phyloP scores from a whole-genome alignment of 1,140 invertebrate genomes.

The Hormaphis cornu region DNA sequence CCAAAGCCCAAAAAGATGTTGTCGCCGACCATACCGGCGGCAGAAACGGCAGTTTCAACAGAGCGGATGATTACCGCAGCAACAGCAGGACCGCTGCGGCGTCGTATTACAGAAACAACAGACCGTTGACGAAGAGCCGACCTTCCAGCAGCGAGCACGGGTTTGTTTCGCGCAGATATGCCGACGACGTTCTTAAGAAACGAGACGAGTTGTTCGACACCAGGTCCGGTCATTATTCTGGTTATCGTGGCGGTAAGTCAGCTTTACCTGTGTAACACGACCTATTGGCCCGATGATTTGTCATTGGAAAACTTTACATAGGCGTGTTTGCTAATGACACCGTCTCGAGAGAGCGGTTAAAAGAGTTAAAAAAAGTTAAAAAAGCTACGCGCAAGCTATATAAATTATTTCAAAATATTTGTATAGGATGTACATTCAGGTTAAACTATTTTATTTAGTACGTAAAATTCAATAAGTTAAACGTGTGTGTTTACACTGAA shows the following conservation, averaged over 20 bases:
- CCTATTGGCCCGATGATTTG: too few species aligned
- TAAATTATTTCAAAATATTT: too few species aligned
- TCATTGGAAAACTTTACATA: too few species aligned
- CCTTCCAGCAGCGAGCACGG: background rate
- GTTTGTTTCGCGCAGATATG: slow-evolving; percentile 5
- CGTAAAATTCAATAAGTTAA: too few species aligned
- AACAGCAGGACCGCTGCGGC: background rate
- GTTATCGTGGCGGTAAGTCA: slow-evolving; percentile 11
- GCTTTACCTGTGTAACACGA: background rate
- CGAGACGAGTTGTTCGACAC: slow-evolving; percentile 6
- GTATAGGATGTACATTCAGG: too few species aligned
- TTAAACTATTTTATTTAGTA: too few species aligned
- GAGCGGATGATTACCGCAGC: slow-evolving; percentile 5
- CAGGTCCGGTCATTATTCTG: background rate
- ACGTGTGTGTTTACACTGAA: too few species aligned
- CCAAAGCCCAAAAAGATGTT: background rate
- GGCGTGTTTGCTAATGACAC: too few species aligned
- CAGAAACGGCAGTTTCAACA: background rate
- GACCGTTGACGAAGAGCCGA: background rate
- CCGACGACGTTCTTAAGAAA: slow-evolving; percentile 1
- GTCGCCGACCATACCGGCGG: background rate
- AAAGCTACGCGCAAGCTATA: too few species aligned
- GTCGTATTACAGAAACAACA: background rate
- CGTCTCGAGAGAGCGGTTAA: too few species aligned
- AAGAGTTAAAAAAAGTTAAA: too few species aligned